phyloP scores from a whole-genome alignment of 2,888 invertebrate species.

The Tiliacea aurago region DNA sequence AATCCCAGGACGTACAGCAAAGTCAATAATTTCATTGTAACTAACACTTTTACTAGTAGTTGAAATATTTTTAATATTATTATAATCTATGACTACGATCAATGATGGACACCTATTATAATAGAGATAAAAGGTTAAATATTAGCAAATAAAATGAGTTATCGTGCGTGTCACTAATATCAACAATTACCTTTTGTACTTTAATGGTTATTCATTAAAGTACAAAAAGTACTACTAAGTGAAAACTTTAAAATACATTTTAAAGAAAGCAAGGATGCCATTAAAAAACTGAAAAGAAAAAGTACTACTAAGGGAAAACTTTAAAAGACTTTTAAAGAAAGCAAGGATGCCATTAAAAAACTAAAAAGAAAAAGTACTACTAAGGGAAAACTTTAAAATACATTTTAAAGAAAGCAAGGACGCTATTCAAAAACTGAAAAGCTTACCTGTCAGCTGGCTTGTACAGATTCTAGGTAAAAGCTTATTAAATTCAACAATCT shows the following conservation, averaged over 20 bases:
- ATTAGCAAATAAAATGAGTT: conserved; percentile 12
- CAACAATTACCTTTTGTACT: not conserved
- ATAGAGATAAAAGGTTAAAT: conserved; percentile 8
- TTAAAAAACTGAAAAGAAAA: too few relatives aligned
- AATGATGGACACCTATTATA: conserved; percentile 33
- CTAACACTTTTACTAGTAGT: conserved; percentile 20
- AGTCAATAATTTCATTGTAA: conserved; percentile 49
- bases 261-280: too few relatives aligned
- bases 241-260: too few relatives aligned
- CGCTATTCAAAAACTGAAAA: not conserved
- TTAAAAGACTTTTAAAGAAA: too few relatives aligned
- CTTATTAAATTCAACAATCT: not conserved
- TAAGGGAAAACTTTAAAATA: too few relatives aligned
- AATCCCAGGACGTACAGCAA: conserved; percentile 34
- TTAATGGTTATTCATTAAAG: too few relatives aligned
- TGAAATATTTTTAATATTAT: conserved; percentile 17
- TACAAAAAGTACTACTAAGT: too few relatives aligned
- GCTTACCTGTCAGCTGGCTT: not conserved
- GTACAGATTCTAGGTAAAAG: not conserved
- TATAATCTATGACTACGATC: conserved; percentile 10
- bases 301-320: too few relatives aligned
- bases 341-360: too few relatives aligned
- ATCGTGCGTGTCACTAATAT: conserved; percentile 14
- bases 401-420: not conserved
- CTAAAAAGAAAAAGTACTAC: too few relatives aligned